Percentiles rank a stretch among this genome's conserved stretches.
Evolutionary conservation across 2,888 invertebrate genomes (phyloP).

Genomic region (Hedya salicella): DNA sequence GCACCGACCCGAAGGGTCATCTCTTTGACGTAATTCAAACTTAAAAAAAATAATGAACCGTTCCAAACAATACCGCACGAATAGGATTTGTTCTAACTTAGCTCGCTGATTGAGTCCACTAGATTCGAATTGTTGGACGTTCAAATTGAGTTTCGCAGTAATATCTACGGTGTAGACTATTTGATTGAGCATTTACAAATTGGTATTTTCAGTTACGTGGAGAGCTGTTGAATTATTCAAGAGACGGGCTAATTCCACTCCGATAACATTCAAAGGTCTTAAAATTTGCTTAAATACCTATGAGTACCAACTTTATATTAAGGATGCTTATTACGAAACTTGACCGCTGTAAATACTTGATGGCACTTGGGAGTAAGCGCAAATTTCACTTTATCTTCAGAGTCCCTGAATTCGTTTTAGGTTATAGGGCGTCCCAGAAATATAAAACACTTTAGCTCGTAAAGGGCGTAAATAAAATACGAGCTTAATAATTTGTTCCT

Average conservation of each 20-base stretch:
- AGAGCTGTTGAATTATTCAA: conserved; percentile 26
- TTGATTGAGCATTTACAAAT: conserved; percentile 11
- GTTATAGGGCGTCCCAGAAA: conserved; percentile 9
- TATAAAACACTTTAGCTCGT: conserved; percentile 32
- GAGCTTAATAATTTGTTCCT: conserved; percentile 44
- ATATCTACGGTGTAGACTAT: background rate
- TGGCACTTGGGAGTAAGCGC: background rate
- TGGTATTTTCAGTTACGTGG: conserved; percentile 16
- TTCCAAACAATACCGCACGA: conserved; percentile 15
- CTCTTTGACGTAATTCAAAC: conserved; percentile 21
- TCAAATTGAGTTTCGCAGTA: conserved; percentile 18
- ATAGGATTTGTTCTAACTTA: conserved; percentile 18
- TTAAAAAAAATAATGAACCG: conserved; percentile 22
- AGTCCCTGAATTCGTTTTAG: background rate
- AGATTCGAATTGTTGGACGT: background rate
- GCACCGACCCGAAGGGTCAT: conserved; percentile 42
- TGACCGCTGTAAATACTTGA: conserved; percentile 29
- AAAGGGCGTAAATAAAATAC: conserved; percentile 44
- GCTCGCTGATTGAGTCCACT: background rate
- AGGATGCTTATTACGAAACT: conserved; percentile 30
- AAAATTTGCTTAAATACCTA: conserved; percentile 28
- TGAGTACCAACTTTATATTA: conserved; percentile 22
- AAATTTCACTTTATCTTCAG: background rate
- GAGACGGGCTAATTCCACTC: conserved; percentile 11
- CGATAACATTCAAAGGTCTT: conserved; percentile 18